These are phyloP conservation scores for Ectobius pallidus DNA, from an alignment of 2,888 invertebrate species.

Conservation along the genomic window DNA sequence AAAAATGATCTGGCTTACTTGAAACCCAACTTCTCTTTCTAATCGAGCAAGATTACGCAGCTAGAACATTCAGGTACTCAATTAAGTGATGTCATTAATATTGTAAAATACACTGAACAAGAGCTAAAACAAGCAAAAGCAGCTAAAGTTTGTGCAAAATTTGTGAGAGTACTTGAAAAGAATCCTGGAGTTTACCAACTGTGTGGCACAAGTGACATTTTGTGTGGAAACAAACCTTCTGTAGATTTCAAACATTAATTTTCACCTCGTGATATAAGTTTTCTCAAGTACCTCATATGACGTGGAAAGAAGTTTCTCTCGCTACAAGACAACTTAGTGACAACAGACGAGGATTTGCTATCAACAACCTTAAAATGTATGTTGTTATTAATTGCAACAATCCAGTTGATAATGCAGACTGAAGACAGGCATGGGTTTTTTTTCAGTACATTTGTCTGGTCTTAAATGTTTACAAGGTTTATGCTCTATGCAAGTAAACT, in stretches of 20 bases:
- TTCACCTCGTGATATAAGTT: not conserved
- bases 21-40: not conserved
- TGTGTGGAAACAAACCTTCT: not conserved
- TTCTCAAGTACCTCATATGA: not conserved
- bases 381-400: too few relatives aligned
- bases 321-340: too few relatives aligned
- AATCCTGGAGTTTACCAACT: not conserved
- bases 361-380: too few relatives aligned
- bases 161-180: not conserved
- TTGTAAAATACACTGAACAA: conserved; percentile 1
- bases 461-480: too few relatives aligned
- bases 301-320: too few relatives aligned
- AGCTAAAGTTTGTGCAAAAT: conserved; percentile 4
- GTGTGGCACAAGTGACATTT: not conserved
- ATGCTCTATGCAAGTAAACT: too few relatives aligned
- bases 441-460: too few relatives aligned
- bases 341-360: too few relatives aligned
- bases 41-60: not conserved
- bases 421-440: too few relatives aligned
- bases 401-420: too few relatives aligned
- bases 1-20: too few relatives aligned
- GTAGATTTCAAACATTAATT: not conserved
- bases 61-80: not conserved
- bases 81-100: not conserved
- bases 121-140: not conserved